Base-by-base conservation (phyloP, 2,113 vertebrate species). In the Ceratotherium simum region DNA sequence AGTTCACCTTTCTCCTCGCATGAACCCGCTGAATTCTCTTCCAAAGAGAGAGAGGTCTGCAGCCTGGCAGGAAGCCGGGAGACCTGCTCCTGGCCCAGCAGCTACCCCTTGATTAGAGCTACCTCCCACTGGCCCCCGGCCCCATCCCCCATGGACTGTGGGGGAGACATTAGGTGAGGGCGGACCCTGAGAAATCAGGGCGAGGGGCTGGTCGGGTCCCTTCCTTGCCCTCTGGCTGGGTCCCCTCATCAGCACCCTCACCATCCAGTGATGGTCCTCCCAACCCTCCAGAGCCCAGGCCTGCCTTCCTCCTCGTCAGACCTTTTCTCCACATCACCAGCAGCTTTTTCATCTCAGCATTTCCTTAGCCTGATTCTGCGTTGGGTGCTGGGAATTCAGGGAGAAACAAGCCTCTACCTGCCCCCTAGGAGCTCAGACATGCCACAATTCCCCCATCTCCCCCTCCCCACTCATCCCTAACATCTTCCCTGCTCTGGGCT, bases 81-180 rank as follows among this genome's bases (percentile, higher is more conserved):
- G 25, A 33, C 80, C 31, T 12, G 65, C 25, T 25, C 48, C 67
- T 14, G 13, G 51, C 27, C 51, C 54, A 36, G 78, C 31, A 64
- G 27, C 51, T 27, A 20, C 7, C 8, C 25, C 2, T 72, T 3
- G 18, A 21, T 80, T n/a, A 17, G 20, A 51, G 23, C 10, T n/a
- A 3, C 27, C n/a, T 51, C 48, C 29, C 14, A 7, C 8, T 42
- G 3, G 1, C 29, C 10, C 20, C 17, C 3, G 8, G 5, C 65
- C 42, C 29, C 56, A 23, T 17, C 51, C 65, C 13, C 36, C 31
- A 20, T 1, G 39, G 51, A n/a, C 23, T 6, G 13, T 23, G 31
- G 1, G 23, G 33, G 62, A 85, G 64, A 14, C n/a, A 8, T 5
- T 6, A 36, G 54, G 48, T 20, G 33, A 60, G 56, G 46, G 27